A percentile compares a stretch with the other conserved stretches of the same genome.
phyloP scores from a whole-genome alignment of 2,797 vertebrate species.

The Pampus argenteus region DNA sequence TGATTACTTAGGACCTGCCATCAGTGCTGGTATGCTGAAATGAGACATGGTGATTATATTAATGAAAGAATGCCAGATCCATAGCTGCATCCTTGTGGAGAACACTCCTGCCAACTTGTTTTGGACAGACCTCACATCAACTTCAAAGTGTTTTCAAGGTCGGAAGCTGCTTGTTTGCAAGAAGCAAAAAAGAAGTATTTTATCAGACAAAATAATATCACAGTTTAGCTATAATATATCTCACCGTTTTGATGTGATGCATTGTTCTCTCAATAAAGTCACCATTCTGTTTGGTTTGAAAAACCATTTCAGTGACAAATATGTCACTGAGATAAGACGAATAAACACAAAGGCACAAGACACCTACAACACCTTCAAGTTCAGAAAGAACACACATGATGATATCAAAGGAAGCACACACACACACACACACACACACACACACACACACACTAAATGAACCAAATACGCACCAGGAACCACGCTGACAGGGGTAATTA shows the following conservation, averaged over 20 bases:
- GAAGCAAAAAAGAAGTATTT: background rate
- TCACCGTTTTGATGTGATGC: background rate
- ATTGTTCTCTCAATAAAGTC: background rate
- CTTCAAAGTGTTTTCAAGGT: background rate
- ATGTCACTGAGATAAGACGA: background rate
- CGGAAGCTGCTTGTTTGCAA: background rate
- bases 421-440: constrained; percentile 35
- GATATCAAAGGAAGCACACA: constrained; percentile 37
- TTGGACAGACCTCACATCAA: background rate
- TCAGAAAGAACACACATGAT: background rate
- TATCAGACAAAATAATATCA: no score
- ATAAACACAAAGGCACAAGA: background rate
- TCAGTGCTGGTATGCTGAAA: background rate
- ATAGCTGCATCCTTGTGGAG: background rate
- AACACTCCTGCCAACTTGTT: background rate
- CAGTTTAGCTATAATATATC: background rate
- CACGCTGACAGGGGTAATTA: constrained; percentile 36
- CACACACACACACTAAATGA: constrained; percentile 33
- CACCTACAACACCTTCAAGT: background rate
- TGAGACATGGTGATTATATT: background rate
- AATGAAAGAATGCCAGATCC: background rate
- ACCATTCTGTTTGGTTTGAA: no score
- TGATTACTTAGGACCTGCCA: background rate
- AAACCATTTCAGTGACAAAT: background rate
- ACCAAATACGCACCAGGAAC: constrained; percentile 8